phyloP scores from a whole-genome alignment of 2,888 invertebrate species.

The Augochlorella aurata region DNA sequence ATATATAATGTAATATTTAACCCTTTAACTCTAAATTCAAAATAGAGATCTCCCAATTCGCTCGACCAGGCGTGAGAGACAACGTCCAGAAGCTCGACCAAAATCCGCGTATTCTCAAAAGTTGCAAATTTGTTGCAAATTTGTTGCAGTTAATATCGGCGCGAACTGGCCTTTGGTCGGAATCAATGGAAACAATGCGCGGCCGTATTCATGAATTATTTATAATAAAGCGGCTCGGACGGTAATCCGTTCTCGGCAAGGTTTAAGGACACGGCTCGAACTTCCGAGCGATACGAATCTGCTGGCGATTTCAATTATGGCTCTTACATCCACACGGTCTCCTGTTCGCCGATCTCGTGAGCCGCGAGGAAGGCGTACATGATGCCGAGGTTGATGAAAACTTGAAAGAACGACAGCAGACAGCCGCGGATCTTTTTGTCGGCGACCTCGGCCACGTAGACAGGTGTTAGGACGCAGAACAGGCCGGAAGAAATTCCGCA shows the following conservation, averaged over 20 bases:
- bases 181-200: background rate
- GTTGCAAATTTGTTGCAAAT: background rate
- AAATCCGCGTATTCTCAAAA: too few species aligned
- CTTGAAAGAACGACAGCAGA: slow-evolving; percentile 73
- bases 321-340: slow-evolving; percentile 61
- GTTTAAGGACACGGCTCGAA: background rate
- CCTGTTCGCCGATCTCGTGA: slow-evolving; percentile 56
- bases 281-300: background rate
- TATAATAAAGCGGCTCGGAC: background rate
- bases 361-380: slow-evolving; percentile 72
- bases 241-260: background rate
- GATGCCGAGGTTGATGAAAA: slow-evolving; percentile 75
- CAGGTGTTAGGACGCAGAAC: slow-evolving; percentile 71
- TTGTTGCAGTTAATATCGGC: background rate
- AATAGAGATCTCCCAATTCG: too few species aligned
- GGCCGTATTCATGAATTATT: background rate
- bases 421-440: slow-evolving; percentile 68
- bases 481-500: slow-evolving; percentile 73
- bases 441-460: slow-evolving; percentile 75
- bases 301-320: background rate
- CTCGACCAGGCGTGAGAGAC: too few species aligned
- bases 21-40: too few species aligned
- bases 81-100: too few species aligned
- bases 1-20: too few species aligned
- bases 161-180: background rate